Conservation (phyloP, 2,113 vertebrate species). For the Salminus brasiliensis region DNA sequence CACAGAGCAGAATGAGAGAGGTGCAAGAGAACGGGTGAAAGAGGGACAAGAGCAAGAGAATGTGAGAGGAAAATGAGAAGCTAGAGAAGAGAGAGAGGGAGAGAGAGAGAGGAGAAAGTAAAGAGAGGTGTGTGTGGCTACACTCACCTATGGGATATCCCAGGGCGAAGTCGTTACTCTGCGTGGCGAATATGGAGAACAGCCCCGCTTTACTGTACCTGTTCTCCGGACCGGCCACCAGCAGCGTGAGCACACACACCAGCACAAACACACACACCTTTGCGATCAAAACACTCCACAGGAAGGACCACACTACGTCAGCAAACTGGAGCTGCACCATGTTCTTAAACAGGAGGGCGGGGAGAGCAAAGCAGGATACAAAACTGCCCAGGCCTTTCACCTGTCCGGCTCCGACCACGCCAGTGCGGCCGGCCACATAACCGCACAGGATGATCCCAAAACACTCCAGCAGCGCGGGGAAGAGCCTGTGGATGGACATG, state of each 20-base stretch:
- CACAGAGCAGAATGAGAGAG: too few species aligned
- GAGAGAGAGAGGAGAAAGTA: too few species aligned
- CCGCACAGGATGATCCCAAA: conserved; percentile 97
- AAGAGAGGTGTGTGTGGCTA: not conserved
- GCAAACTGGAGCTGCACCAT: conserved; percentile 95
- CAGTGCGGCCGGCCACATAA: conserved; percentile 89
- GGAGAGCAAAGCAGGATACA: conserved; percentile 94
- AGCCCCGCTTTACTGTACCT: conserved; percentile 94
- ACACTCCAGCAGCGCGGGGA: conserved; percentile 93
- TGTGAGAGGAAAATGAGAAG: not conserved
- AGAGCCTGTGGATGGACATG: conserved; percentile 94
- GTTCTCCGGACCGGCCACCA: conserved; percentile 86
- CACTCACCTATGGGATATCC: conserved; percentile 96
- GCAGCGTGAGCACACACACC: conserved; percentile 87
- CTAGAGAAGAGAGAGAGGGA: not conserved
- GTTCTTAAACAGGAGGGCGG: conserved; percentile 94
- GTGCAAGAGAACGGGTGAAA: not conserved
- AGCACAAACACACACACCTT: conserved; percentile 91
- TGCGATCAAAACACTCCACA: conserved; percentile 90
- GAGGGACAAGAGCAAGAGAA: not conserved
- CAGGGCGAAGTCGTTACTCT: conserved; percentile 97
- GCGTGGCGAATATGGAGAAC: conserved; percentile 96
- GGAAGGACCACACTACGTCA: conserved; percentile 92
- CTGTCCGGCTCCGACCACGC: conserved; percentile 88
- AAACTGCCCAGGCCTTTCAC: conserved; percentile 94